phyloP scores from a whole-genome alignment of 2,113 vertebrate species.

The Crotalus viridis region DNA sequence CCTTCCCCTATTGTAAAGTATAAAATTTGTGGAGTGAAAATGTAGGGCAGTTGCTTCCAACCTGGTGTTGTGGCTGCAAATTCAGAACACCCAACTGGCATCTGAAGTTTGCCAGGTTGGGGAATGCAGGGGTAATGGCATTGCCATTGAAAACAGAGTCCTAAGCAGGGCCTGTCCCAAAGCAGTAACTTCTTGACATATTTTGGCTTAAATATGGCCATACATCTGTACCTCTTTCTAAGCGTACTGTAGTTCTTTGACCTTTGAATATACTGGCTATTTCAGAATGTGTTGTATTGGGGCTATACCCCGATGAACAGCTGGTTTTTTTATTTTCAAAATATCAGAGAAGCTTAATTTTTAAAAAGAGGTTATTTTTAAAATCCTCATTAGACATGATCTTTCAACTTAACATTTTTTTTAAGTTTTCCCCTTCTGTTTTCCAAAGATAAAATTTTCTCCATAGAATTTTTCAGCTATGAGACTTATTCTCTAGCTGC shows the following conservation, averaged over 20 bases:
- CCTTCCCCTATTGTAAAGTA: background rate
- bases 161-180: conserved; percentile 27
- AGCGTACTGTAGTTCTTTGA: conserved; percentile 32
- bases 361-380: conserved; percentile 35
- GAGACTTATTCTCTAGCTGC: background rate
- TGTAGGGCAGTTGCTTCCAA: background rate
- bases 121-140: background rate
- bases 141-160: conserved; percentile 12
- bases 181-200: background rate
- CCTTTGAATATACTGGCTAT: conserved; percentile 50
- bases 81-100: background rate
- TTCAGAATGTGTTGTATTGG: conserved; percentile 43
- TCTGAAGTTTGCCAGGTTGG: background rate
- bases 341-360: conserved; percentile 34
- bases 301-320: conserved; percentile 27
- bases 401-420: background rate
- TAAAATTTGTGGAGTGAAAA: background rate
- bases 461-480: background rate
- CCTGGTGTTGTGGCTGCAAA: background rate
- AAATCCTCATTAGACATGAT: background rate
- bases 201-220: conserved; percentile 31
- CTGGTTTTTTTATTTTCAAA: conserved; percentile 41
- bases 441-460: background rate
- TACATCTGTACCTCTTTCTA: conserved; percentile 29
- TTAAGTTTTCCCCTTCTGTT: conserved; percentile 10